These are phyloP conservation scores for Chamaea fasciata DNA, from an alignment of 2,113 vertebrate genomes.

Conservation along the genomic window DNA sequence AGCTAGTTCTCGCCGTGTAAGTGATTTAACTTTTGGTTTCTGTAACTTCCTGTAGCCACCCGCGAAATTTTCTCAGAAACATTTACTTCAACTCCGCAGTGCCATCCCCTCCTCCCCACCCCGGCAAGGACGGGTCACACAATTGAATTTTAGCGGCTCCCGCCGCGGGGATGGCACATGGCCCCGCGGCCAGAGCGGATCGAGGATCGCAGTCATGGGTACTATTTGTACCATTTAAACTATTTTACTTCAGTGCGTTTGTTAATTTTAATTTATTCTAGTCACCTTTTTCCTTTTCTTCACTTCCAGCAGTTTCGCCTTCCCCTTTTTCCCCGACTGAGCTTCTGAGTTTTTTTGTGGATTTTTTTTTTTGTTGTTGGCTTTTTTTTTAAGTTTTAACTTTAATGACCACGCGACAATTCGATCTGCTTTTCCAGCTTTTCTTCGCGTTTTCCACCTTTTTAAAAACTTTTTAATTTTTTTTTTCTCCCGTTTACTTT, in stretches of 20 bases:
- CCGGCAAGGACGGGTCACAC: not conserved
- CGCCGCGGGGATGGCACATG: accelerated
- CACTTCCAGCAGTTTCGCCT: not conserved
- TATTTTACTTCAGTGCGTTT: not conserved
- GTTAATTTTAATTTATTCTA: not conserved
- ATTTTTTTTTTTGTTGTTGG: no score
- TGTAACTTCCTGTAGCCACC: not conserved
- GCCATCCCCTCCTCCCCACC: not conserved
- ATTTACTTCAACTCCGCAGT: not conserved
- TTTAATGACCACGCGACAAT: not conserved
- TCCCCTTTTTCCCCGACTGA: not conserved
- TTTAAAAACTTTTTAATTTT: not conserved
- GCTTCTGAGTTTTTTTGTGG: not conserved
- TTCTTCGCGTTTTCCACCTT: not conserved
- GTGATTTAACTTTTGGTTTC: not conserved
- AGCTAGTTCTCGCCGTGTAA: not conserved
- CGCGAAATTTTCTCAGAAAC: not conserved
- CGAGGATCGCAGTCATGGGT: accelerated
- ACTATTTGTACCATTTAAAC: accelerated
- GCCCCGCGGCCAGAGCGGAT: accelerated
- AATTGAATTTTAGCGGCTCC: accelerated
- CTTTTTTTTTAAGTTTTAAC: not conserved
- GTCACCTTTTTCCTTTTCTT: not conserved
- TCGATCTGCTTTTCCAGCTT: not conserved
- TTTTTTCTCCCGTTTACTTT: not conserved